Evolutionary conservation across 1,140 invertebrate species (phyloP).

Genomic region (Choristoneura fumiferana): DNA sequence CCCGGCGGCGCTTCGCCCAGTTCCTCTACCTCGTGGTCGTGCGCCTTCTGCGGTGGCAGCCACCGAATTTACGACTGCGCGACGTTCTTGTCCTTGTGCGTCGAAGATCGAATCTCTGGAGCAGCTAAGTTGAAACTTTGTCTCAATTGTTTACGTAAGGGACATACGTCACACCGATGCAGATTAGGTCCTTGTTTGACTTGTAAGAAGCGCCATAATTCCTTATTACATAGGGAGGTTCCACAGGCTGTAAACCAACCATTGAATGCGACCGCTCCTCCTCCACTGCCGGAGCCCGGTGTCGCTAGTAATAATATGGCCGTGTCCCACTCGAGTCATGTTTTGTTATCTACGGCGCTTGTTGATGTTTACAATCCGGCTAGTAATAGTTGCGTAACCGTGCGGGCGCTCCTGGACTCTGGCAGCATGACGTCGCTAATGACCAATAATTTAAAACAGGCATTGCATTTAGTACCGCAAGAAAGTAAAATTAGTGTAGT

Average conservation of each 20-base stretch:
- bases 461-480: no score
- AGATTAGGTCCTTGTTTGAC: not conserved
- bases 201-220: not conserved
- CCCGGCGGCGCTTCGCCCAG: no score
- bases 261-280: not conserved
- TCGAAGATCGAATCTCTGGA: not conserved
- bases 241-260: not conserved
- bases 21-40: not conserved
- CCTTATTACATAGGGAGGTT: not conserved
- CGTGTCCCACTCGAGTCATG: no score
- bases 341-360: no score
- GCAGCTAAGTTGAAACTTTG: not conserved
- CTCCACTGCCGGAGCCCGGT: no score
- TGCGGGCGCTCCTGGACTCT: not conserved
- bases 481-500: no score
- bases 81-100: not conserved
- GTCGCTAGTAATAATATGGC: no score
- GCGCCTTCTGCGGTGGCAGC: not conserved
- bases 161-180: not conserved
- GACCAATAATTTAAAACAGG: not conserved
- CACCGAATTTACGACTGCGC: not conserved
- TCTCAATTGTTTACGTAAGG: not conserved
- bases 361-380: no score
- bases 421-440: not conserved
- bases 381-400: not conserved